Base-by-base conservation (phyloP, 2,797 vertebrate species). In the Florisuga fusca region DNA sequence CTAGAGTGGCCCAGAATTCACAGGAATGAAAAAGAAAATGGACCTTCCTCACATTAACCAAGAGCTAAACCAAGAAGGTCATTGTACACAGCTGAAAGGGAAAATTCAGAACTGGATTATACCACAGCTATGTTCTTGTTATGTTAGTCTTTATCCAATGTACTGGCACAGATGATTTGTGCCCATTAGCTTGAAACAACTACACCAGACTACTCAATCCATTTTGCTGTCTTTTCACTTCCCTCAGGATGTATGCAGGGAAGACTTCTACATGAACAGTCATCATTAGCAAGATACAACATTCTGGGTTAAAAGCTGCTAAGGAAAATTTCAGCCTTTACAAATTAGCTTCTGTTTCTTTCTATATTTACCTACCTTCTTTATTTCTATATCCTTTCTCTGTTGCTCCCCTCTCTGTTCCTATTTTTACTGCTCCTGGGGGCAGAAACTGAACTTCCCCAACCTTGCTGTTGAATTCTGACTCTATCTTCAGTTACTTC, bases 31-130 rank as follows among this genome's bases (percentile, higher is more conserved):
- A 77, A 82, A 17, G 17, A 69, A 75, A 87, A 50, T 18, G 20
- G 58, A 90, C 72, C 18, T 51, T 79, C 22, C 21, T 29, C 64
- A 43, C 7, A n/a, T n/a, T 34, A 83, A 25, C 14, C 19, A 73
- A 83, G 15, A 64, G 23, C 7, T 36, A 64, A 76, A 78, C 3
- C 0, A 0, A 75, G 15, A 9, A 8, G 1, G 13, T 29, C 3
- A 36, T 74, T 78, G 78, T 5, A 62, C 16, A 54, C 7, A 54
- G 34, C 22, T 61, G 23, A 62, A 75, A 78, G 5, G 7, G 48
- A 45, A 76, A 73, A 21, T 18, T 63, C 29, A 80, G 45, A 76
- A 67, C 6, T 38, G 27, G 8, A 41, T 68, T 63, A 41, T 6
- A 72, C 7, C 64, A 64, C 14, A 3, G 10, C 14, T n/a, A 36